Evolutionary conservation across 2,888 invertebrate genomes (phyloP).

Genomic region (Euzetes globulus): DNA sequence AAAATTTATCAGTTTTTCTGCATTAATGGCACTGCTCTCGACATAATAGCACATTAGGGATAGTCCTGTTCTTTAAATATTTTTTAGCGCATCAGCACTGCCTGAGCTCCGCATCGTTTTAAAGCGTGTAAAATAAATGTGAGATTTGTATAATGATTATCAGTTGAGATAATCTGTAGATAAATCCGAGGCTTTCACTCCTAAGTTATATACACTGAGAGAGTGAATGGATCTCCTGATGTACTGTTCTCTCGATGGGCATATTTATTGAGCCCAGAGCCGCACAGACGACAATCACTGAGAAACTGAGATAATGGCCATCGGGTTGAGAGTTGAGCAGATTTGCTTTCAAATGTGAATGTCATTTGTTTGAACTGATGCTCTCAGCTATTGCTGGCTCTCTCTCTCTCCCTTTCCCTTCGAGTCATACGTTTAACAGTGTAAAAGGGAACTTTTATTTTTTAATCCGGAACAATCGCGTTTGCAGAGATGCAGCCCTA

Average conservation of each 20-base stretch:
- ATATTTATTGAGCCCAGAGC: not conserved
- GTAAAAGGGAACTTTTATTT: conserved; percentile 3
- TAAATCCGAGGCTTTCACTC: not conserved
- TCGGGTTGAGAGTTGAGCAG: conserved; percentile 29
- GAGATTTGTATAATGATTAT: conserved; percentile 26
- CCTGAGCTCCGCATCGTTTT: not conserved
- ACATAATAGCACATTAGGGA: conserved; percentile 27
- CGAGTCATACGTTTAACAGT: conserved; percentile 1
- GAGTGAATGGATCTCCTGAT: not conserved
- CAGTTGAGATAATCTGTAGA: conserved; percentile 21
- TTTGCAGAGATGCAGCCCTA: conserved; percentile 23
- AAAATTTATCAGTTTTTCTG: not conserved
- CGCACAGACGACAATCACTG: conserved; percentile 28
- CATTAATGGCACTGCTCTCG: not conserved
- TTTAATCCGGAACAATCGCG: conserved; percentile 30
- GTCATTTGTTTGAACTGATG: conserved; percentile 26
- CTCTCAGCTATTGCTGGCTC: conserved; percentile 23
- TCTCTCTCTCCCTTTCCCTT: conserved; percentile 26
- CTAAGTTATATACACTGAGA: conserved; percentile 10
- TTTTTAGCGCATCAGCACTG: conserved; percentile 21
- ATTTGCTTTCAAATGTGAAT: conserved; percentile 11
- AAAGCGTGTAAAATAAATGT: conserved; percentile 25
- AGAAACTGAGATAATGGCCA: conserved; percentile 29
- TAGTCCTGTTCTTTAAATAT: not conserved
- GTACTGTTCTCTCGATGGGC: not conserved